Percentiles rank a stretch among this genome's conserved stretches.
phyloP scores from a whole-genome alignment of 1,140 invertebrate genomes.

The Dreissena polymorpha region DNA sequence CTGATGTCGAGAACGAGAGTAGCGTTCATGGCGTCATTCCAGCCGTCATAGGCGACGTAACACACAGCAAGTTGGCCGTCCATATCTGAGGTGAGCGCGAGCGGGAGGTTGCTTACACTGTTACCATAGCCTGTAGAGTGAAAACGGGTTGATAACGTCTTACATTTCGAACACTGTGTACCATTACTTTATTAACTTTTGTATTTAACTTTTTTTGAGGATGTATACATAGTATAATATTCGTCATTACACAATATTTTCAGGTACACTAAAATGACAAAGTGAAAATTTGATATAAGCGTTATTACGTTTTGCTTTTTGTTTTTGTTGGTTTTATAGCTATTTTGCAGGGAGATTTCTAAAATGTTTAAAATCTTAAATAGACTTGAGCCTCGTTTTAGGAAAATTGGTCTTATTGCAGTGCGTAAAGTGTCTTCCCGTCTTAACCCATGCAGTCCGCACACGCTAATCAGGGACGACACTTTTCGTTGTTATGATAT shows the following conservation, averaged over 20 bases:
- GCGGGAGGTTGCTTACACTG: conserved; percentile 18
- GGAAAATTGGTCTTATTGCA: no score
- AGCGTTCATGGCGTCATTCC: conserved; percentile 42
- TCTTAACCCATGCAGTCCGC: no score
- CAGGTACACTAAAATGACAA: no score
- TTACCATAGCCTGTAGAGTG: conserved; percentile 36
- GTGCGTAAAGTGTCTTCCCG: no score
- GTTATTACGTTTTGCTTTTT: no score
- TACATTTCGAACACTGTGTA: not conserved
- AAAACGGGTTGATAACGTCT: not conserved
- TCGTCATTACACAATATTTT: not conserved
- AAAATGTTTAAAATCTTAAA: no score
- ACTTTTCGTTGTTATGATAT: no score
- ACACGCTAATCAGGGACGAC: no score
- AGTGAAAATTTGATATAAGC: no score
- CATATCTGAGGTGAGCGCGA: conserved; percentile 13
- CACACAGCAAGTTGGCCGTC: conserved; percentile 28
- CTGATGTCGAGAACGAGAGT: conserved; percentile 9
- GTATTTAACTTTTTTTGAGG: not conserved
- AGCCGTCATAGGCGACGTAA: conserved; percentile 39
- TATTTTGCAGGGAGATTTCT: no score
- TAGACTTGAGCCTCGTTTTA: no score
- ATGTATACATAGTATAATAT: not conserved
- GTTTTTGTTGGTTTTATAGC: no score
- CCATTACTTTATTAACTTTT: not conserved